Percentiles rank a stretch among this genome's conserved stretches.
These are phyloP conservation scores for Mimas tiliae DNA, from an alignment of 2,888 invertebrate genomes.

Conservation along the genomic window DNA sequence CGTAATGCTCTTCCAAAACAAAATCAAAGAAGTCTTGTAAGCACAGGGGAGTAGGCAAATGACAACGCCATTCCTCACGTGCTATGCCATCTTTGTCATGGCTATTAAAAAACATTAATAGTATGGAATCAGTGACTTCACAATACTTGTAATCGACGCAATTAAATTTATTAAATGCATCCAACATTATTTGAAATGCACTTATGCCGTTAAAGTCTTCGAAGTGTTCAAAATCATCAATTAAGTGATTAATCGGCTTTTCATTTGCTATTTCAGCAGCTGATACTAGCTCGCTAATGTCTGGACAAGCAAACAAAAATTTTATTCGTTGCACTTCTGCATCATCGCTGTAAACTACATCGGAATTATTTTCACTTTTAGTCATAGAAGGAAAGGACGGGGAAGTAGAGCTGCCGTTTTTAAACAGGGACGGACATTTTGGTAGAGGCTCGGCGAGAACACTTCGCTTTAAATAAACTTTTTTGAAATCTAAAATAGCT, in stretches of 20 bases:
- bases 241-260: conserved; percentile 60
- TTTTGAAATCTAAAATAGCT: conserved; percentile 69
- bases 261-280: conserved; percentile 69
- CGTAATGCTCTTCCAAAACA: conserved; percentile 75
- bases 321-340: conserved; percentile 53
- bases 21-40: conserved; percentile 84
- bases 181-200: conserved; percentile 65
- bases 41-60: conserved; percentile 78
- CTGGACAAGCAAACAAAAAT: conserved; percentile 72
- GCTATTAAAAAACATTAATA: conserved; percentile 76
- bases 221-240: conserved; percentile 73
- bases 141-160: conserved; percentile 79
- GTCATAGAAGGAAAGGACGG: conserved; percentile 59
- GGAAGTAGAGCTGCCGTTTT: conserved; percentile 42
- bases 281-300: conserved; percentile 73
- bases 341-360: conserved; percentile 40
- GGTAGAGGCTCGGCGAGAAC: conserved; percentile 66
- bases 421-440: conserved; percentile 46
- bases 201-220: conserved; percentile 67
- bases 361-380: conserved; percentile 52
- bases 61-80: conserved; percentile 74
- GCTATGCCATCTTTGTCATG: conserved; percentile 68
- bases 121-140: conserved; percentile 70
- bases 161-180: conserved; percentile 70
- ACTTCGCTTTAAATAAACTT: conserved; percentile 71